phyloP scores from a whole-genome alignment of 1,140 invertebrate genomes.

The Mercenaria mercenaria region DNA sequence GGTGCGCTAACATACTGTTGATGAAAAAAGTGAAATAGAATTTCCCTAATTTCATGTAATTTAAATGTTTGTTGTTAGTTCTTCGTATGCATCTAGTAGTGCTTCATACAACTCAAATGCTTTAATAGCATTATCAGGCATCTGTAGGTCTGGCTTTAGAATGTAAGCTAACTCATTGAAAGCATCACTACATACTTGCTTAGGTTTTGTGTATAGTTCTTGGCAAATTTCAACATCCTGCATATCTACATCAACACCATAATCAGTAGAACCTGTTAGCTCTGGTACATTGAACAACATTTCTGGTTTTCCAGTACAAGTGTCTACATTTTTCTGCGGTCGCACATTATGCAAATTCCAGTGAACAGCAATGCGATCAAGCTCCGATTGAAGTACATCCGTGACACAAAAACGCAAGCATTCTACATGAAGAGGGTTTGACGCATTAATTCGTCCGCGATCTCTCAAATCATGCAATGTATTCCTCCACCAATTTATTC shows the following conservation, averaged over 20 bases:
- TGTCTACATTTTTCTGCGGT: background rate
- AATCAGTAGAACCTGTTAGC: conserved; percentile 12
- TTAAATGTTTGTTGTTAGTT: too few relatives aligned
- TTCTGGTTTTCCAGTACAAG: conserved; percentile 22
- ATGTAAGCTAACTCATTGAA: conserved; percentile 26
- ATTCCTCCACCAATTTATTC: conserved; percentile 60
- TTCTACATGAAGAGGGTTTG: conserved; percentile 13
- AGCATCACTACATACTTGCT: conserved; percentile 14
- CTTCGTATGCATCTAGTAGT: too few relatives aligned
- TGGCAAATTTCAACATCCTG: conserved; percentile 26
- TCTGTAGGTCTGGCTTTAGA: conserved; percentile 22
- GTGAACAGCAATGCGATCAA: conserved; percentile 28
- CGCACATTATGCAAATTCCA: conserved; percentile 31
- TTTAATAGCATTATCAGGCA: conserved; percentile 20
- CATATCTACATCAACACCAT: background rate
- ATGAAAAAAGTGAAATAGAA: too few relatives aligned
- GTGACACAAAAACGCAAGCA: conserved; percentile 52
- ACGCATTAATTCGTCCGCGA: conserved; percentile 8
- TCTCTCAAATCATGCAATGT: conserved; percentile 50
- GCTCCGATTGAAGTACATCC: conserved; percentile 16
- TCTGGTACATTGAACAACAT: conserved; percentile 28
- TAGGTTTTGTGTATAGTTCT: conserved; percentile 19
- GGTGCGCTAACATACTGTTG: too few relatives aligned
- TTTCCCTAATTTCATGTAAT: too few relatives aligned
- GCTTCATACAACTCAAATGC: conserved; percentile 2